These are phyloP conservation scores for Ctenomys sociabilis DNA, from an alignment of 2,113 vertebrate genomes.

Conservation along the genomic window DNA sequence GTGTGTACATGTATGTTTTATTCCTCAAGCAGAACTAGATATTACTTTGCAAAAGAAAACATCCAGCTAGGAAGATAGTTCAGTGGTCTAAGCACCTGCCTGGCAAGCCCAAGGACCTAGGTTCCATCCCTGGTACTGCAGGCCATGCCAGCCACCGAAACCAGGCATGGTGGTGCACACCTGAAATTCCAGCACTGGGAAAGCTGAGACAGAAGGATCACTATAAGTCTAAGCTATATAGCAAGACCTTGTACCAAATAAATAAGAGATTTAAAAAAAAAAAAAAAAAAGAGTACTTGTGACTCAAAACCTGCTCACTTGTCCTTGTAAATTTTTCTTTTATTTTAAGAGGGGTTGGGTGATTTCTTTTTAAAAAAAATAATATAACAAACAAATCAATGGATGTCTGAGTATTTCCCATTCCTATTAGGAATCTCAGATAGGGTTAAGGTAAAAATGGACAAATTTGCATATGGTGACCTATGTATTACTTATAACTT, in stretches of 20 bases:
- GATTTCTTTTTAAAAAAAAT: not conserved
- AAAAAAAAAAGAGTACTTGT: not conserved
- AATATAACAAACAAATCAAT: not conserved
- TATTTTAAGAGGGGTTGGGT: slow-evolving; percentile 19
- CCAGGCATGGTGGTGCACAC: no score
- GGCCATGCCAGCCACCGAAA: no score
- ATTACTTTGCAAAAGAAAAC: slow-evolving; percentile 50
- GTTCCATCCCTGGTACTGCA: no score
- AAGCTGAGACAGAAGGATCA: no score
- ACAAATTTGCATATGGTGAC: not conserved
- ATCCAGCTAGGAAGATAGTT: not conserved
- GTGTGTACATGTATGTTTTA: not conserved
- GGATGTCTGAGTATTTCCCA: not conserved
- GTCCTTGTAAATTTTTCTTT: not conserved
- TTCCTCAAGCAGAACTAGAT: not conserved
- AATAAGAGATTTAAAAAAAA: no score
- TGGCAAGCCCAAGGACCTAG: no score
- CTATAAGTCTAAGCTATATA: no score
- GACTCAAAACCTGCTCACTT: not conserved
- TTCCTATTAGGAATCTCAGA: not conserved
- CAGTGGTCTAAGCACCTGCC: no score
- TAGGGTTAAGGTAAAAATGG: not conserved
- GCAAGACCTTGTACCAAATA: no score
- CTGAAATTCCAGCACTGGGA: no score
- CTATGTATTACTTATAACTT: not conserved